phyloP scores from a whole-genome alignment of 2,888 invertebrate species.

The Charanyca ferruginea region DNA sequence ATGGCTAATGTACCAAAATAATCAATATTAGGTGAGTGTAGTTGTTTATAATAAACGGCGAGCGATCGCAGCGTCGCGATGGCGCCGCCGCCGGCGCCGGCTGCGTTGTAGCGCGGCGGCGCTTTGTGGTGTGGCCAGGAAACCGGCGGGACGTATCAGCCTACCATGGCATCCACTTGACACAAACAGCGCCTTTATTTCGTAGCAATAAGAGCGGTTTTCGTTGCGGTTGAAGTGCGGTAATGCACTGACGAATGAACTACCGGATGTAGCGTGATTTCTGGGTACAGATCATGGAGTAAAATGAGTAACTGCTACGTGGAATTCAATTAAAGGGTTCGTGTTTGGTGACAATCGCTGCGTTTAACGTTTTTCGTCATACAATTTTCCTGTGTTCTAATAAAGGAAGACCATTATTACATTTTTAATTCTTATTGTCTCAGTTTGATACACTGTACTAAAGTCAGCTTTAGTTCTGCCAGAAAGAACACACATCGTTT shows the following conservation, averaged over 20 bases:
- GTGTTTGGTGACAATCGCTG: constrained; percentile 10
- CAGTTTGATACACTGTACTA: too few species aligned
- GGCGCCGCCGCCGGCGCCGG: constrained; percentile 67
- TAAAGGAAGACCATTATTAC: neutral
- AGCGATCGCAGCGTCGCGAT: constrained; percentile 65
- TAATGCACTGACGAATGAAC: constrained; percentile 26
- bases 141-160: constrained; percentile 4
- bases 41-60: constrained; percentile 74
- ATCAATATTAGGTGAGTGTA: constrained; percentile 71
- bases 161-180: neutral
- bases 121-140: constrained; percentile 56
- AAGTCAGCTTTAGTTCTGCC: too few species aligned
- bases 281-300: constrained; percentile 27
- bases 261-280: constrained; percentile 15
- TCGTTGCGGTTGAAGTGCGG: neutral
- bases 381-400: neutral
- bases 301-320: constrained; percentile 25
- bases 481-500: too few species aligned
- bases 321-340: constrained; percentile 29
- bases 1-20: constrained; percentile 68
- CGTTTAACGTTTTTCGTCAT: neutral
- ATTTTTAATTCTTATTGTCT: neutral
- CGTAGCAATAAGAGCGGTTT: neutral
- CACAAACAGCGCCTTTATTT: neutral
- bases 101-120: constrained; percentile 64